Percentiles rank a stretch among this genome's conserved stretches.
Conservation (phyloP, 2,113 vertebrate genomes). For the Upupa epops region DNA sequence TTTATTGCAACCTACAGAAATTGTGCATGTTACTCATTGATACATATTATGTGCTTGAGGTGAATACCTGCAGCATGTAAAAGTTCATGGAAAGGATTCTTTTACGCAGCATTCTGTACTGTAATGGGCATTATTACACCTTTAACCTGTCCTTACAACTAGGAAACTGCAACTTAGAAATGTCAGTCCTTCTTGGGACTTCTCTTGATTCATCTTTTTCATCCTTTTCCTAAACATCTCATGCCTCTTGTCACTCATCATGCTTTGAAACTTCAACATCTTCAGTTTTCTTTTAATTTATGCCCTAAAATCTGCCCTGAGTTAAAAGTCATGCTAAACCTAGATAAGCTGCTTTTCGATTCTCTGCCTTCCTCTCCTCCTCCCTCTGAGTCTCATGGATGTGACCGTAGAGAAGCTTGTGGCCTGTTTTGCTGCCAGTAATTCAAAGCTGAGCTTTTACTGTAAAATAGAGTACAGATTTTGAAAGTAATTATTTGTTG, state of each 20-base stretch:
- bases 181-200: neutral
- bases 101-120: neutral
- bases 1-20: neutral
- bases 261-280: neutral
- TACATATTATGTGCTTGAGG: neutral
- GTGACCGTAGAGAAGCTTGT: neutral
- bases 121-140: neutral
- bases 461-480: neutral
- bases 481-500: neutral
- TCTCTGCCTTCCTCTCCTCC: neutral
- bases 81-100: neutral
- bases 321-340: conserved; percentile 26
- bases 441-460: neutral
- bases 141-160: neutral
- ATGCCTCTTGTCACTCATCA: neutral
- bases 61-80: neutral
- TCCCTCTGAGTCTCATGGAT: neutral
- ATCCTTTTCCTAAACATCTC: neutral
- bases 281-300: neutral
- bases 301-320: conserved; percentile 1
- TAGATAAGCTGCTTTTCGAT: conserved; percentile 33
- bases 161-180: neutral
- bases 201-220: neutral
- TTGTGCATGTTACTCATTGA: neutral
- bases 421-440: neutral